Evolutionary conservation across 2,113 vertebrate genomes (phyloP), one percentile per base, ranked within the genome.

Genomic region (Nymphicus hollandicus): DNA sequence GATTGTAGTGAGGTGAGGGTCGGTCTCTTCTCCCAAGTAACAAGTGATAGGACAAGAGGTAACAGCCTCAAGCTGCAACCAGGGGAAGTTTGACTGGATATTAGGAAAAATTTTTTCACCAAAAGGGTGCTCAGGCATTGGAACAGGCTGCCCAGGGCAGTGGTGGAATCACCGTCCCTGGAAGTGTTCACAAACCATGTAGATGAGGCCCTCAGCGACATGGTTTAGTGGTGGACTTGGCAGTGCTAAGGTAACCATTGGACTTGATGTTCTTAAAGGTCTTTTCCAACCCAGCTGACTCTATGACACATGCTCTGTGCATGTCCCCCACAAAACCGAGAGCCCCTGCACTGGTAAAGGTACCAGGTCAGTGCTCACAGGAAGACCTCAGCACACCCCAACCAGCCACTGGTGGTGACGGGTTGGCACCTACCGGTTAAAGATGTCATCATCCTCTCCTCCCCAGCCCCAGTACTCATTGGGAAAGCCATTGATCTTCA

Each of bases 381-480:
- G 19, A 13, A 33, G 68, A 20, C 28, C 27, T 73, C 72, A 8
- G 69, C 52, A 44, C 35, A 80, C 9, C 31, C 25, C 17, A 66
- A 41, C 7, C 18, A 72, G 33, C 56, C 9, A 4, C 56, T 1
- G 4, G 56, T 64, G 50, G 13, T 0, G 0, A 58, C 13, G 24
- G 24, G 28, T 5, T 55, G 56, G 69, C 44, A 97, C 96, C 97
- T 96, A 99, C 99, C 99, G 98, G 98, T 99, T 99, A 97, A 99
- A 99, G 96, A 99, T 99, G 98, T 99, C 99, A 23, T 99, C 99
- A 10, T 99, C 99, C 96, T 99, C 99, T 39, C 99, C 99, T 95
- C 99, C 99, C 99, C 99, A 99, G 96, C 99, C 99, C 99, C 99
- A 99, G 97, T 99, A 99, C 93, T 99, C 99, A 0, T 99, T 99